Base-by-base conservation (phyloP, 2,888 invertebrate genomes). In the Apeira syringaria region DNA sequence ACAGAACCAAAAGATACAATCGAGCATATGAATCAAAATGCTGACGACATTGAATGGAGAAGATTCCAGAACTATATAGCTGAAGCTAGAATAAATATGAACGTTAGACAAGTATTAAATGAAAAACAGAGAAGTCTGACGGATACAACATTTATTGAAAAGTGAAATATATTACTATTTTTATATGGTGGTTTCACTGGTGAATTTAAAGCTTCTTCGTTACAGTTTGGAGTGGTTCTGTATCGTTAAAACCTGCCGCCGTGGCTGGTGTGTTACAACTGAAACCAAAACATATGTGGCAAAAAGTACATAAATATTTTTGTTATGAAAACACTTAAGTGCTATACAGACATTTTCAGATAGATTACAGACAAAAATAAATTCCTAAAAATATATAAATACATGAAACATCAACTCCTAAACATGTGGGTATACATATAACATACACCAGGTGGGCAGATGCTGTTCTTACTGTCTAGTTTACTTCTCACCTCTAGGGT, bases 51-150 rank as follows among this genome's bases (percentile, higher is more conserved):
- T 10, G 67, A 84, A 63, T 94, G 93, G 93, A 63, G 67, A 43
- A 85, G 81, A 2, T 93, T 92, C 66, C 70, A 81, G 10, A 73
- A 84, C 32, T 97, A 95, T 78, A 79, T 96, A 27, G 76, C 85
- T 34, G 89, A 91, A 59, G 94, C 95, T 18, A 93, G 99, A 69
- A 96, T 99, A 39, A 99, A 99, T 88, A 92, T 99, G 55, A 99
- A 98, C 91, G 94, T 98, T 4, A 89, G 99, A 68, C 98, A 99
- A 88, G 98, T 99, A 20, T 84, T 97, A 63, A 89, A 91, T 73
- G 80, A 88, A 60, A 92, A 91, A 47, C 92, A 94, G 59, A 80
- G 53, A 38, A 69, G 66, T 65, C 76, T 92, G 61, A 51, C 43
- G 44, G 64, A 70, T 66, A 48, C 43, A 53, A 44, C 56, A 47